Percentiles rank a stretch among this genome's conserved stretches.
Conservation (phyloP, 2,113 vertebrate species). For the Siniperca chuatsi region DNA sequence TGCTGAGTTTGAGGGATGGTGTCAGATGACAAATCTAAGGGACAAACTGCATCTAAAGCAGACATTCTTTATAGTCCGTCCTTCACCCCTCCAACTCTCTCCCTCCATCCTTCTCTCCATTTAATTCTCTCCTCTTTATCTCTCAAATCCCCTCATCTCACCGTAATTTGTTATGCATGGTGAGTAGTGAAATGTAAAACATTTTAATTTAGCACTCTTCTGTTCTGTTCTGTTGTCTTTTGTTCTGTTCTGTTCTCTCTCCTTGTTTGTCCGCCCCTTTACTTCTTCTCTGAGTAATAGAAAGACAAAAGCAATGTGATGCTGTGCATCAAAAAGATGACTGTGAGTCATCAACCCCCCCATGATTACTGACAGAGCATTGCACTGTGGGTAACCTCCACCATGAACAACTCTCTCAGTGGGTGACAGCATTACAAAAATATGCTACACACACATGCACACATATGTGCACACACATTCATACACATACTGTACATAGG, state of each 20-base stretch:
- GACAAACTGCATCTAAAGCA: constrained; percentile 77
- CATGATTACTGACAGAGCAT: constrained; percentile 47
- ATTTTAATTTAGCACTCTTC: constrained; percentile 14
- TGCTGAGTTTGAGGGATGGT: constrained; percentile 79
- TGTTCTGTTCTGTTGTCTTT: constrained; percentile 1
- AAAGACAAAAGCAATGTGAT: constrained; percentile 36
- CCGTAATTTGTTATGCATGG: constrained; percentile 17
- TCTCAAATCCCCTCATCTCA: constrained; percentile 25
- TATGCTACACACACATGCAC: background rate
- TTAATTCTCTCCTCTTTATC: constrained; percentile 20
- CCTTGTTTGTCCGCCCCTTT: constrained; percentile 14
- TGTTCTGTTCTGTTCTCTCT: background rate
- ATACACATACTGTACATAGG: background rate
- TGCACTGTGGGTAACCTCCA: constrained; percentile 64
- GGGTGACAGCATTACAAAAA: constrained; percentile 33
- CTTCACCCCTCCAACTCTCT: constrained; percentile 37
- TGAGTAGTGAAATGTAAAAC: constrained; percentile 11
- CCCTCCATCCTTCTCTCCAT: constrained; percentile 19
- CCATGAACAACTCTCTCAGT: constrained; percentile 49
- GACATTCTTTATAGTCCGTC: constrained; percentile 70
- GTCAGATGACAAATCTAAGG: constrained; percentile 83
- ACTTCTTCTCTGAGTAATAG: constrained; percentile 16
- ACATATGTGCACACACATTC: background rate
- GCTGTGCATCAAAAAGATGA: constrained; percentile 56
- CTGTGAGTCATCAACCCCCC: constrained; percentile 67